phyloP scores from a whole-genome alignment of 2,888 invertebrate genomes.

The Cerastoderma edule region DNA sequence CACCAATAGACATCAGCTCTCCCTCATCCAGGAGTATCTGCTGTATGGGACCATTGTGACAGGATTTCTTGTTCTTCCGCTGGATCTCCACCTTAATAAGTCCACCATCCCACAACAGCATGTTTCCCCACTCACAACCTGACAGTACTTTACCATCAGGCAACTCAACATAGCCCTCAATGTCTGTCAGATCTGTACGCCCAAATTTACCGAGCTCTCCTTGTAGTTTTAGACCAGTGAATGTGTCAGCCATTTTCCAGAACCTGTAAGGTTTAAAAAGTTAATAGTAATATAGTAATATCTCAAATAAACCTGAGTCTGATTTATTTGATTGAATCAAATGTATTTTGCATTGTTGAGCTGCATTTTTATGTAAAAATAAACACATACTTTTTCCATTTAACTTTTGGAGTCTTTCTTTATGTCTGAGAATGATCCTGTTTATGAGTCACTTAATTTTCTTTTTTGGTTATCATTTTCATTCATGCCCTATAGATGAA shows the following conservation, averaged over 20 bases:
- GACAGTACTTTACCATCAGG: conserved; percentile 96
- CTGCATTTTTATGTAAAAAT: too few relatives aligned
- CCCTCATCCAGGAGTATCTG: conserved; percentile 87
- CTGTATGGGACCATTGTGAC: conserved; percentile 91
- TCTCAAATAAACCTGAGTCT: too few relatives aligned
- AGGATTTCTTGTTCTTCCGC: conserved; percentile 86
- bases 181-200: conserved; percentile 95
- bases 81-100: conserved; percentile 89
- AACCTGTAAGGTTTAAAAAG: too few relatives aligned
- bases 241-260: conserved; percentile 96
- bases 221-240: conserved; percentile 95
- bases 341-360: too few relatives aligned
- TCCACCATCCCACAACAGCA: conserved; percentile 95
- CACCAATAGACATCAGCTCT: conserved; percentile 86
- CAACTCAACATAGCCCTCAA: conserved; percentile 92
- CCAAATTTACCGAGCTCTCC: conserved; percentile 95
- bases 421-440: too few relatives aligned
- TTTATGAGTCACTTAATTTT: too few relatives aligned
- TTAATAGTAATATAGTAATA: too few relatives aligned
- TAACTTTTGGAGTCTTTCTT: too few relatives aligned
- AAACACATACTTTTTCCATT: too few relatives aligned
- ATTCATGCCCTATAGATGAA: too few relatives aligned
- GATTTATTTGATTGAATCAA: too few relatives aligned
- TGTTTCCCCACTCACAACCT: conserved; percentile 95
- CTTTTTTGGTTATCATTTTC: too few relatives aligned